A percentile compares a stretch with the other conserved stretches of the same genome.
These are phyloP conservation scores for Dicyema japonicum DNA, from an alignment of 1,140 invertebrate species.

Conservation along the genomic window DNA sequence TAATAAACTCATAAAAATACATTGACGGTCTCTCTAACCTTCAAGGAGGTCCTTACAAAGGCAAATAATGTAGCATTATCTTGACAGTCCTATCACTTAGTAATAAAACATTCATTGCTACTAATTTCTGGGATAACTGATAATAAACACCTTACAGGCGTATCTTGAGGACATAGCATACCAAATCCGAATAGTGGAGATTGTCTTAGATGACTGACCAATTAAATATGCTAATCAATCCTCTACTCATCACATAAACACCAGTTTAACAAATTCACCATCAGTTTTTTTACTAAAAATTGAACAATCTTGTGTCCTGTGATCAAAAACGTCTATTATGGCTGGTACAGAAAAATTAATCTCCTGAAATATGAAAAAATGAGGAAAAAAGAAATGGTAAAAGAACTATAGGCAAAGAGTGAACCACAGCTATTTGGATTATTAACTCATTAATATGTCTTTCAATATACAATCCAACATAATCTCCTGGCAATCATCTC, in stretches of 20 bases:
- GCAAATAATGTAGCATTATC: conserved; percentile 92
- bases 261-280: conserved; percentile 74
- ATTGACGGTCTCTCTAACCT: conserved; percentile 33
- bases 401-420: conserved; percentile 77
- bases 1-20: too few relatives aligned
- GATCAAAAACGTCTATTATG: conserved; percentile 99
- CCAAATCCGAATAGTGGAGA: conserved; percentile 91
- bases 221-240: conserved; percentile 88
- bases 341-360: conserved; percentile 97
- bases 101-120: conserved; percentile 98
- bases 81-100: conserved; percentile 94
- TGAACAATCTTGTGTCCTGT: conserved; percentile 89
- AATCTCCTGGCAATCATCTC: conserved; percentile 93
- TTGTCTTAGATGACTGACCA: conserved; percentile 76
- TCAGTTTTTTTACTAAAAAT: conserved; percentile 91
- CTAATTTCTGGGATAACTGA: conserved; percentile 34
- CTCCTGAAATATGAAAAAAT: conserved; percentile 31
- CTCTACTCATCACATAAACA: conserved; percentile 26
- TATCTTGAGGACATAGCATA: conserved; percentile 91
- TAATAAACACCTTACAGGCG: conserved; percentile 51
- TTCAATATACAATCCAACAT: conserved; percentile 57
- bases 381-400: conserved; percentile 90
- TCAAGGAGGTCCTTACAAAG: conserved; percentile 70
- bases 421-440: too few relatives aligned
- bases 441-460: conserved; percentile 24